Base-by-base conservation (phyloP, 2,113 vertebrate species). In the Coregonus clupeaformis region DNA sequence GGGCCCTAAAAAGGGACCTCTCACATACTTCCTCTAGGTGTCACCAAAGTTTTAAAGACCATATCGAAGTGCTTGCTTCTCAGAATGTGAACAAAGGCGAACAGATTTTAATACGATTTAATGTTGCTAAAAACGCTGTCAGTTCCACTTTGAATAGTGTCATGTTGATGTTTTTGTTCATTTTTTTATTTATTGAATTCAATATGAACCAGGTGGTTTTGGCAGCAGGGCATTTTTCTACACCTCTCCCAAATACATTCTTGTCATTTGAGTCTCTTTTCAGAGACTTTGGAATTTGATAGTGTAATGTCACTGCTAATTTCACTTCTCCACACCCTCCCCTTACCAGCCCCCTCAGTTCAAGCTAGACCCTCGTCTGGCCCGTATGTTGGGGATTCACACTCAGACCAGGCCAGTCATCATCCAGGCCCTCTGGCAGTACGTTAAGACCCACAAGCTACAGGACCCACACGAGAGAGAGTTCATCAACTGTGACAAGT, bases 401-500 rank as follows among this genome's bases (percentile, higher is more conserved):
- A 96, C 95, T 1, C 95, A 96, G 91, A 96, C 95, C 36, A 42
- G 36, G 30, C 96, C 96, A 29, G 96, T 97, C 82, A 97, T 97
- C 87, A 96, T 97, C 82, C 95, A 97, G 88, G 95, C 95, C 0
- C 80, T 96, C 62, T 96, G 95, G 95, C 95, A 97, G 30, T 97
- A 97, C 42, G 96, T 97, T 80, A 97, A 97, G 84, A 96, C 95
- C 71, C 95, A 97, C 83, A 97, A 96, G 79, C 93, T 97, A 7
- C 95, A 97, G 91, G 95, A 97, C 72, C 95, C 95, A 72, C 95
- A 96, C 1, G 95, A 97, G 77, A 79, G 95, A 97, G 96, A 83
- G 96, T 94, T 70, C 95, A 95, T 96, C 81, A 93, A 95, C 89
- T 96, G 95, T 80, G 95, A 96, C 91, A 96, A 96, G 69, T 97